Evolutionary conservation across 2,888 invertebrate genomes (phyloP), one percentile per base, ranked within the genome.

Genomic region (Celastrina argiolus): DNA sequence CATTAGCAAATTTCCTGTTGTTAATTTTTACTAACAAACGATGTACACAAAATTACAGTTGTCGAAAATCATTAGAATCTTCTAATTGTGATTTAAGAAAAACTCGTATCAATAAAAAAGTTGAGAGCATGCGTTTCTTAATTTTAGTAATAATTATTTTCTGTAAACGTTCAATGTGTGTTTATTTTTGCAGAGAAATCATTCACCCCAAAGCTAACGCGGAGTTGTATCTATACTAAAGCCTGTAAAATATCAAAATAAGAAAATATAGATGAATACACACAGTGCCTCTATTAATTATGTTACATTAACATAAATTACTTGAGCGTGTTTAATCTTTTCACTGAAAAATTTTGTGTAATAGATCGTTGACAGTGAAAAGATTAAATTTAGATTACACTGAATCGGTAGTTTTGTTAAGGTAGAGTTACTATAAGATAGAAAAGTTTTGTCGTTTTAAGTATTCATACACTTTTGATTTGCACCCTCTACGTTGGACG

Each of bases 211-310:
- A 39, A 58, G 16, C 42, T 66, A 58, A 66, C 66, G 67, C 61
- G 64, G 61, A 66, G 67, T 69, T 69, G 64, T 66, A 67, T 68
- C 51, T 64, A 67, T 66, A 64, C 64, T 66, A 61, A 69, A 58
- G 68, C 70, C 71, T 74, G 74, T 74, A 70, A 73, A 71, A 69
- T 71, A 71, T 67, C 69, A 69, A 59, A 66, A 58, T 70, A 69
- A 70, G 69, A 69, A 79, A 77, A 76, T 84, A 85, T 88, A 87
- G 82, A 85, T 81, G 87, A 88, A 88, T 85, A 92, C 92, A 92
- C 92, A 90, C 91, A 92, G 92, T 92, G 92, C 92, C 92, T 92
- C 91, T 91, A 88, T 86, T 61, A 89, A 88, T 91, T 91, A 91
- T 92, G 91, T 92, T 92, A 92, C 89, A 89, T 92, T 91, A 91